Conservation (phyloP, 2,113 vertebrate species). For the Ceyx melanurus region DNA sequence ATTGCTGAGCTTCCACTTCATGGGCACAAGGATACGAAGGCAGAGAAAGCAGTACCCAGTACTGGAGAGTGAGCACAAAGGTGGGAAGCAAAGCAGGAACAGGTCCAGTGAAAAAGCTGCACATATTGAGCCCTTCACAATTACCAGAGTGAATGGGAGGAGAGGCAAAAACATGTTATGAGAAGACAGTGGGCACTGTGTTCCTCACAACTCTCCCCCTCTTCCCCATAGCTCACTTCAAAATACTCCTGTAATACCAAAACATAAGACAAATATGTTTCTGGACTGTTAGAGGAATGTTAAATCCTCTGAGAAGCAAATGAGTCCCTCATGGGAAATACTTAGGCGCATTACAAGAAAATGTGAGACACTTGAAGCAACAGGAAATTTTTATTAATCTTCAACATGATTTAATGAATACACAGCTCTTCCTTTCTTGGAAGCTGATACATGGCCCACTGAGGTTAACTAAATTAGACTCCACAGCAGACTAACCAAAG, state of each 20-base stretch:
- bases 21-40: not conserved
- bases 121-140: not conserved
- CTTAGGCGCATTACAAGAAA: not conserved
- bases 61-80: not conserved
- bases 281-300: not conserved
- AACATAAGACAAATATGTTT: not conserved
- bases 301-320: not conserved
- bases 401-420: not conserved
- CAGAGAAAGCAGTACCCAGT: not conserved
- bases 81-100: not conserved
- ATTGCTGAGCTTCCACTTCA: not conserved
- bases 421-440: not conserved
- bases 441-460: not conserved
- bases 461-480: not conserved
- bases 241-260: not conserved
- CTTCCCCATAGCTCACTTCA: not conserved
- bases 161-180: not conserved
- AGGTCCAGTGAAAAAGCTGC: not conserved
- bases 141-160: rapidly evolving
- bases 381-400: not conserved
- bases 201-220: not conserved
- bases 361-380: not conserved
- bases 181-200: not conserved
- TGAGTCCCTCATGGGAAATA: not conserved
- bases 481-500: not conserved